Conservation (phyloP, 1,140 invertebrate genomes). For the Drosophila ercepeae region DNA sequence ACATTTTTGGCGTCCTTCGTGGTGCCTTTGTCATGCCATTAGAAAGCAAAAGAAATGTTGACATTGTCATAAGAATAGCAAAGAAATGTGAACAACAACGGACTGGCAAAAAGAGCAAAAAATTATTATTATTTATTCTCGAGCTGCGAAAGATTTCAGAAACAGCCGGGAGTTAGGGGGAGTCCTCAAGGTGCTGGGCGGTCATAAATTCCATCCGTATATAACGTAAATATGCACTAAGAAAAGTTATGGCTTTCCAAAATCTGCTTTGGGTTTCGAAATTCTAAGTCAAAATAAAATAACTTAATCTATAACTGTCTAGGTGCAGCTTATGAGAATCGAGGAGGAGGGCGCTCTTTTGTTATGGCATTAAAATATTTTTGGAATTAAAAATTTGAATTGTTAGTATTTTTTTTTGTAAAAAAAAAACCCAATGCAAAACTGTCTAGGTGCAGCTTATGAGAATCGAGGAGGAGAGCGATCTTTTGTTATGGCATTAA, state of each 20-base stretch:
- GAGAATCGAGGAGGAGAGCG: no score
- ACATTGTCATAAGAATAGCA: slow-evolving; percentile 61
- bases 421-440: no score
- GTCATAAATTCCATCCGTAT: slow-evolving; percentile 61
- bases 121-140: slow-evolving; percentile 66
- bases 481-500: no score
- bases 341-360: no score
- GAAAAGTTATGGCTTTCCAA: neutral
- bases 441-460: no score
- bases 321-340: no score
- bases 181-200: slow-evolving; percentile 38
- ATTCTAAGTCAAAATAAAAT: no score
- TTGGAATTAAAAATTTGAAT: no score
- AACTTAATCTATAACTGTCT: no score
- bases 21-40: slow-evolving; percentile 49
- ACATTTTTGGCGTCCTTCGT: slow-evolving; percentile 1
- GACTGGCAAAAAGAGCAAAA: slow-evolving; percentile 50
- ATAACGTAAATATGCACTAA: slow-evolving; percentile 9
- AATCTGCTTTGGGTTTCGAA: no score
- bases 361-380: no score
- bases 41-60: slow-evolving; percentile 63
- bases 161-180: slow-evolving; percentile 26
- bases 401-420: no score
- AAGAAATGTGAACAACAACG: slow-evolving; percentile 53
- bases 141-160: slow-evolving; percentile 58